A percentile compares a stretch with the other conserved stretches of the same genome.
Conservation (phyloP, 64 coral and sea anemone genomes). For the Pocillopora damicornis region DNA sequence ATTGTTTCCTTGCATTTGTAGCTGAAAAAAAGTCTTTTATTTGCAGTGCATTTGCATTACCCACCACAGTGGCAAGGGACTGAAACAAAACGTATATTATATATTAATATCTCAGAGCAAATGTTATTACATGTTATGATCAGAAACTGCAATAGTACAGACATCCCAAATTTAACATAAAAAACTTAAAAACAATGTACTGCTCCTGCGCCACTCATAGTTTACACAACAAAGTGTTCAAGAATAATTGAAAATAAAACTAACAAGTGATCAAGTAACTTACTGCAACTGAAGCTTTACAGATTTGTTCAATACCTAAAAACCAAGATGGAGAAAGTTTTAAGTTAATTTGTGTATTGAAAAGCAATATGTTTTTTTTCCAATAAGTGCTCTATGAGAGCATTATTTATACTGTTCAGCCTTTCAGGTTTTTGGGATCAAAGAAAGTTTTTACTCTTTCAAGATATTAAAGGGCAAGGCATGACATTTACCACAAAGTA, state of each 20-base stretch:
- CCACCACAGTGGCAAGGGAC: conserved; percentile 45
- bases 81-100: not conserved
- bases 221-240: not conserved
- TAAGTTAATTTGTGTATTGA: too few relatives aligned
- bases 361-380: too few relatives aligned
- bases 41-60: conserved; percentile 61
- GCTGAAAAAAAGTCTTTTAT: conserved; percentile 59
- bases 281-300: conserved; percentile 57
- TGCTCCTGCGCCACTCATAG: too few relatives aligned
- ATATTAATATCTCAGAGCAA: not conserved
- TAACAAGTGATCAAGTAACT: not conserved
- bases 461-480: too few relatives aligned
- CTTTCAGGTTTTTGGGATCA: too few relatives aligned
- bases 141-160: not conserved
- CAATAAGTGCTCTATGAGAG: too few relatives aligned
- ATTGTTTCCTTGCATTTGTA: conserved; percentile 31
- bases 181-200: not conserved
- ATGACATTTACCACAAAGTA: too few relatives aligned
- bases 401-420: too few relatives aligned
- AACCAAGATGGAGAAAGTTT: not conserved
- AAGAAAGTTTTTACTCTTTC: too few relatives aligned
- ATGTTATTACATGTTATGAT: not conserved
- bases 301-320: conserved; percentile 67
- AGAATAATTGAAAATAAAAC: not conserved
- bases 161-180: not conserved